Evolutionary conservation across 2,113 vertebrate genomes (phyloP), one percentile per base, ranked within the genome.

Genomic region (Nothocercus nigrocapillus): DNA sequence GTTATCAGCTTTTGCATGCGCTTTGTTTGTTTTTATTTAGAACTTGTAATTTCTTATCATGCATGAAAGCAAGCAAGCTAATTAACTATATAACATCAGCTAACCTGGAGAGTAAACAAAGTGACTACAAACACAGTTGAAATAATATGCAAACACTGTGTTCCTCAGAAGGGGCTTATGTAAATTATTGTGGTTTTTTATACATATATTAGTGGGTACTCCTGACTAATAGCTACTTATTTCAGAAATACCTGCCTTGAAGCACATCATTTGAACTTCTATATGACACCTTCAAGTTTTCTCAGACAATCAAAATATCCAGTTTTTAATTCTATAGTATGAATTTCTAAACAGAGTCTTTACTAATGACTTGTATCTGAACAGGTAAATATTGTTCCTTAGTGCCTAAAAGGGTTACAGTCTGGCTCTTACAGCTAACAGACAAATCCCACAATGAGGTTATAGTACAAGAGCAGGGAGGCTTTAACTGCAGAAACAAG

Each of bases 71-170:
- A 78, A 85, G 27, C 19, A 85, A 75, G 59, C 24, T 12, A 77
- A 88, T 93, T 45, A 70, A 47, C 38, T 58, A 34, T 54, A 32
- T 32, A 92, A 69, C 13, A 91, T 59, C 49, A 85, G 22, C 56
- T 67, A 85, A 85, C 16, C 49, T 77, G 72, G 62, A 85, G 86
- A 88, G 44, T 72, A 95, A 93, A 88, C 54, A 89, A 62, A 77
- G 32, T 0, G 1, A 6, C 28, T 73, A 40, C 56, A 70, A 70
- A 59, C n/a, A 74, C 12, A 67, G 15, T 34, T 44, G 44, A 78
- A 91, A 62, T 0, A 49, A 77, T 64, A 76, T 6, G 62, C 40
- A 96, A 91, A 86, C 30, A 75, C 34, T 38, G 5, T 16, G 18
- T 85, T 96, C 82, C 62, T 74, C 58, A 82, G 51, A 84, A 95